Evolutionary conservation across 64 coral and sea anemone species (phyloP).

Genomic region (Dendronephthya gigantea): DNA sequence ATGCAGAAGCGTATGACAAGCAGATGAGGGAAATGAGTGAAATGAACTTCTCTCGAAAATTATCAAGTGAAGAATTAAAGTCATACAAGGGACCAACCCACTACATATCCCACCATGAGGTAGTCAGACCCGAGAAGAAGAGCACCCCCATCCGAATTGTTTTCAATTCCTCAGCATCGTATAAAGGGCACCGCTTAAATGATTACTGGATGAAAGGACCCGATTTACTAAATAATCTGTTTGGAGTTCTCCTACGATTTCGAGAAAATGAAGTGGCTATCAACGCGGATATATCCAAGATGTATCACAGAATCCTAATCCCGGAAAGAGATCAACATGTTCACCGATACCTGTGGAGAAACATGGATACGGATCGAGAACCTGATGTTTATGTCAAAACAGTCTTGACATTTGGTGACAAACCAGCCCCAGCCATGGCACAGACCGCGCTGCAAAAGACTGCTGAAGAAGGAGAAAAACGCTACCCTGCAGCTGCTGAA

Average conservation of each 20-base stretch:
- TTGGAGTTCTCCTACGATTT: background rate
- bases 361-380: background rate
- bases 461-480: background rate
- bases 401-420: constrained; percentile 3
- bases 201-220: constrained; percentile 4
- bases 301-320: constrained; percentile 7
- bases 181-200: background rate
- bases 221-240: background rate
- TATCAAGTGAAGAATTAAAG: no score
- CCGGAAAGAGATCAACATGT: constrained; percentile 4
- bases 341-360: background rate
- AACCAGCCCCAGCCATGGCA: background rate
- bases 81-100: no score
- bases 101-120: background rate
- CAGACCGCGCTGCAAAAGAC: background rate
- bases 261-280: background rate
- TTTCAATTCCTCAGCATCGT: constrained; percentile 4
- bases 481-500: background rate
- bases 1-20: background rate
- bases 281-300: constrained; percentile 2
- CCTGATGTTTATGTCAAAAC: constrained; percentile 2
- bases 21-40: background rate
- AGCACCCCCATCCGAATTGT: constrained; percentile 7
- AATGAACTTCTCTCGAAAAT: constrained; percentile 7
- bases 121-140: constrained; percentile 2